These are phyloP conservation scores for Ornithorhynchus anatinus DNA, from an alignment of 2,113 vertebrate genomes.

Conservation along the genomic window DNA sequence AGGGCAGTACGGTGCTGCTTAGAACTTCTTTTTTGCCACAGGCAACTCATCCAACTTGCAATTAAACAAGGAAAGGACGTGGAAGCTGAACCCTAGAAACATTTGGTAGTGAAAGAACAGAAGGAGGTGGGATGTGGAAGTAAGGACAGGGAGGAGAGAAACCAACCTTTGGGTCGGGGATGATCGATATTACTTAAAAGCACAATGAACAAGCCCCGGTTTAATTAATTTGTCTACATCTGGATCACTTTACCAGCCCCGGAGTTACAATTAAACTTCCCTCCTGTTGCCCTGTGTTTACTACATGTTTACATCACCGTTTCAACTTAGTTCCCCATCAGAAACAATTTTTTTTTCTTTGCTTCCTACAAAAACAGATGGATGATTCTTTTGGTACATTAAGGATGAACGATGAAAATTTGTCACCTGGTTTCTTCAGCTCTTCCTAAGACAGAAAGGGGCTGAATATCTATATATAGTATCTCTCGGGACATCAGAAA, in stretches of 20 bases:
- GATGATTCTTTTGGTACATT: too few species aligned
- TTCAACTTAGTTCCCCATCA: too few species aligned
- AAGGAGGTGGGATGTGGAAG: not conserved
- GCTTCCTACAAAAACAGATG: conserved; percentile 16
- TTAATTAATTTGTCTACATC: conserved; percentile 4
- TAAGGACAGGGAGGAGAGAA: not conserved
- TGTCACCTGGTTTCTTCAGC: not conserved
- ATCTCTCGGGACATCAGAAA: too few species aligned
- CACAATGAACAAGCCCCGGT: not conserved
- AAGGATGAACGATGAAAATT: not conserved
- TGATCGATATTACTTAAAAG: conserved; percentile 27
- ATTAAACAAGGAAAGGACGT: conserved; percentile 9
- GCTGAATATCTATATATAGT: too few species aligned
- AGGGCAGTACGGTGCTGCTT: conserved; percentile 39
- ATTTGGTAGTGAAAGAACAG: conserved; percentile 30
- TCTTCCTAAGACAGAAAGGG: too few species aligned
- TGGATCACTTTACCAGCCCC: conserved; percentile 15
- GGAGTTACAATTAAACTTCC: conserved; percentile 8
- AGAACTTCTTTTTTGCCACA: conserved; percentile 11
- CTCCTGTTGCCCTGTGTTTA: not conserved
- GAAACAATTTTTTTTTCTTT: not conserved
- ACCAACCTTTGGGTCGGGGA: conserved; percentile 18
- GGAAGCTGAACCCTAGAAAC: conserved; percentile 42
- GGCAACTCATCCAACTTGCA: conserved; percentile 49
- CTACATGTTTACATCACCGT: not conserved